Evolutionary conservation across 2,888 invertebrate genomes (phyloP), one percentile per base, ranked within the genome.

Genomic region (Calliopum simillimum): DNA sequence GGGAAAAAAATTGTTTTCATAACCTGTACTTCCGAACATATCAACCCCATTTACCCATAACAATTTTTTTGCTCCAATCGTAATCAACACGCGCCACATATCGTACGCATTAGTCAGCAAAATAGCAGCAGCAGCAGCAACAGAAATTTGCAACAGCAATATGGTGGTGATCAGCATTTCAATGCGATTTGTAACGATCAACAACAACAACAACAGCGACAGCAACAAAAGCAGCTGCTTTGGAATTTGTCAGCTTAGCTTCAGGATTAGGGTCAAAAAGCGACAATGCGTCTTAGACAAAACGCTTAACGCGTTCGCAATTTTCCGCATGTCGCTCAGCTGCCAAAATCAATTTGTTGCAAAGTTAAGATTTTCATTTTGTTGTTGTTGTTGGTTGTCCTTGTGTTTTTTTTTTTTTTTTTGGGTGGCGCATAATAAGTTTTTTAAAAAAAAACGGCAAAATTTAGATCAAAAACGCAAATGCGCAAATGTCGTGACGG

Each of bases 261-360:
- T 78, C 76, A 78, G 79, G 80, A 80, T 80, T 80, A 80, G 79
- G 80, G 80, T 80, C 80, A 80, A 79, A 79, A 23, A 64, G 53
- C 53, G 64, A 63, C 49, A 49, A 79, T 79, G 80, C 79, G 79
- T 74, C 33, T 33, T 33, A 33, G 33, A 33, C 33, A 33, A 33
- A 33, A 33, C 33, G 33, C 33, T 33, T 33, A 33, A 33, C 33
- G 33, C 33, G 33, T 33, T 33, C 33, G 33, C 25, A 43, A 49
- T 61, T 47, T 43, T 64, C 79, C 77, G 78, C 78, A 78, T 80
- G 79, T 79, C 79, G 78, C 78, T 78, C 75, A 79, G 77, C 80
- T 80, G 80, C 79, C 80, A 80, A 78, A 79, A 79, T 80, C 78
- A 80, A 80, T 80, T 80, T 62, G 46, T 33, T 46, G 46, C 8